These are phyloP conservation scores for Saccostrea glomerata DNA, from an alignment of 1,140 invertebrate genomes.

Conservation along the genomic window DNA sequence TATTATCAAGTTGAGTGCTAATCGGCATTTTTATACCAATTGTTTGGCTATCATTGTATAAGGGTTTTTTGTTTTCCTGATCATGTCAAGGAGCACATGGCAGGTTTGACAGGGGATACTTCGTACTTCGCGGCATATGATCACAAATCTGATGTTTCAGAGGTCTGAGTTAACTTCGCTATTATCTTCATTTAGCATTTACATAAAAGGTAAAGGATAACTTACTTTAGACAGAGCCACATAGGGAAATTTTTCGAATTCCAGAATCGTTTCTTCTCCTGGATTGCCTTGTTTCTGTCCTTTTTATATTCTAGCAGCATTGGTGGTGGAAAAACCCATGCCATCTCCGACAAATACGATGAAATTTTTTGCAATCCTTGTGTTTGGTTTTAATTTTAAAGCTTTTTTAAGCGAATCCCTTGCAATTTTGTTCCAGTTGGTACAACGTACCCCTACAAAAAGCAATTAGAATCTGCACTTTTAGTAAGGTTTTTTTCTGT, in stretches of 20 bases:
- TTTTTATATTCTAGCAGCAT: slow-evolving; percentile 88
- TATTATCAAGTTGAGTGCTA: no score
- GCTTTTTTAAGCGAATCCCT: slow-evolving; percentile 37
- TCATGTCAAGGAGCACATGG: no score
- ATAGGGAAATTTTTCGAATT: slow-evolving; percentile 88
- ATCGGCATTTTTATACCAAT: no score
- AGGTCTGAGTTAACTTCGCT: no score
- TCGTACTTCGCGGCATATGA: no score
- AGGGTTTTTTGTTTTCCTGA: no score
- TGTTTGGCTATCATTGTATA: no score
- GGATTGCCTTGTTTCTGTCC: slow-evolving; percentile 82
- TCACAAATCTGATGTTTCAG: no score
- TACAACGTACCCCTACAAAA: neutral
- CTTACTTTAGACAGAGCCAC: slow-evolving; percentile 86
- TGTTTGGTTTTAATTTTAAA: slow-evolving; percentile 52
- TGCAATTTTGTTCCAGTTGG: slow-evolving; percentile 38
- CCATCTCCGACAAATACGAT: slow-evolving; percentile 95
- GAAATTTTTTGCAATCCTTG: slow-evolving; percentile 88
- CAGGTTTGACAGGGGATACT: no score
- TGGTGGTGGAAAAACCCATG: slow-evolving; percentile 94
- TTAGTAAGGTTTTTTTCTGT: no score
- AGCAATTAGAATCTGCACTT: no score
- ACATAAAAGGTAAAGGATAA: neutral
- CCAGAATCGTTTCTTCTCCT: slow-evolving; percentile 86
- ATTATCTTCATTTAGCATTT: no score